Conservation (phyloP, 92 coral and sea anemone genomes). For the Ricordea florida region DNA sequence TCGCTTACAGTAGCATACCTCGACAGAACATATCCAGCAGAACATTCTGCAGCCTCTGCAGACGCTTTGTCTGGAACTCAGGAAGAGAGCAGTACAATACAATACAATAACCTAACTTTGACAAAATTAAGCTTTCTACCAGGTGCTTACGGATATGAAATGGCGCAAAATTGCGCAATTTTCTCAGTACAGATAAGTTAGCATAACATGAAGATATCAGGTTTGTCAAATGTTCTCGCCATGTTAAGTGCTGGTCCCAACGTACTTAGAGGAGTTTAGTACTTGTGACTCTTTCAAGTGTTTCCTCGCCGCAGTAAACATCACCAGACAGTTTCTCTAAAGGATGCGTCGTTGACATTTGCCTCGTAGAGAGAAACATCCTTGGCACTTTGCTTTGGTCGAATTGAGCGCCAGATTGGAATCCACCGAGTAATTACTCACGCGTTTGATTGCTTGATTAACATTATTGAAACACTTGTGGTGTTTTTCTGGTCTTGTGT, state of each 20-base stretch:
- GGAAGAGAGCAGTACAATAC: no score
- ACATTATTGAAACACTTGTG: constrained; percentile 9
- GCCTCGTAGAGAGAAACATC: constrained; percentile 45
- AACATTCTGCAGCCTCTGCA: no score
- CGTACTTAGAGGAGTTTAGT: constrained; percentile 32
- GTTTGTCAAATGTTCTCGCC: neutral
- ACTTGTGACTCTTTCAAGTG: constrained; percentile 12
- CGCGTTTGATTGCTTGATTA: constrained; percentile 7
- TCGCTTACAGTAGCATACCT: no score
- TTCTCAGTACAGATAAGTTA: constrained; percentile 21
- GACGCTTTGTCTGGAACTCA: no score
- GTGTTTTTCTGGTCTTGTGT: constrained; percentile 24
- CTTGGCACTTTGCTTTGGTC: constrained; percentile 42
- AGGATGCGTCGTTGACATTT: constrained; percentile 33
- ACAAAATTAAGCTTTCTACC: neutral
- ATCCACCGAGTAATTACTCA: constrained; percentile 19
- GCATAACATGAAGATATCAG: constrained; percentile 16
- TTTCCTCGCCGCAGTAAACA: neutral
- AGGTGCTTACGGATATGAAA: neutral
- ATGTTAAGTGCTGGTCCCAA: constrained; percentile 9
- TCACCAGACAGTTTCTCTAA: constrained; percentile 3
- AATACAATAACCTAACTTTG: neutral
- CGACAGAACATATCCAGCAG: no score
- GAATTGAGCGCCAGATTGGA: constrained; percentile 40
- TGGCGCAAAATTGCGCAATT: constrained; percentile 23